A percentile compares a stretch with the other conserved stretches of the same genome.
Conservation (phyloP, 2,797 vertebrate genomes). For the Lagodon rhomboides region DNA sequence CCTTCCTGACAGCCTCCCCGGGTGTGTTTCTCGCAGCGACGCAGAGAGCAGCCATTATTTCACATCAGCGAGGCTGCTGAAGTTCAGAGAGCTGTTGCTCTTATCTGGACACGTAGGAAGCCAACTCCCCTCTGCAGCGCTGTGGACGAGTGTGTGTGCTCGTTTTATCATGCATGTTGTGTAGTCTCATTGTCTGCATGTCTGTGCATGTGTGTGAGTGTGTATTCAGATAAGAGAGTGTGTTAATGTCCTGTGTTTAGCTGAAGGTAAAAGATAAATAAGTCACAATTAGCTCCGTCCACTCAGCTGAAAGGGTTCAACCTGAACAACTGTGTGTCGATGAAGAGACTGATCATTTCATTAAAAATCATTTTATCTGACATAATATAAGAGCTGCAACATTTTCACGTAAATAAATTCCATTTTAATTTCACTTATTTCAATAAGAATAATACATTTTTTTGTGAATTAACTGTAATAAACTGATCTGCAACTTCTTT, state of each 20-base stretch:
- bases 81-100: conserved; percentile 52
- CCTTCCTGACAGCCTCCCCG: conserved; percentile 40
- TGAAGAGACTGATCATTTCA: neutral
- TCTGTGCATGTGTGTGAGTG: neutral
- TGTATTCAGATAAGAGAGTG: neutral
- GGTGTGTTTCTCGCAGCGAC: conserved; percentile 51
- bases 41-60: conserved; percentile 67
- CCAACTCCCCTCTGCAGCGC: neutral
- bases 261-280: neutral
- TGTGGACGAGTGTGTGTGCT: neutral
- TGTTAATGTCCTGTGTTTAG: neutral
- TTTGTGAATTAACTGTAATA: neutral
- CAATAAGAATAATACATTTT: neutral
- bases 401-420: neutral
- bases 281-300: neutral
- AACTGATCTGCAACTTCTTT: neutral
- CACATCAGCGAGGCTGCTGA: conserved; percentile 52
- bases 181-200: neutral
- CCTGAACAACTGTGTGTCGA: neutral
- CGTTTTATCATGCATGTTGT: conserved; percentile 22
- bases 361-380: too few species aligned
- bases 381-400: neutral
- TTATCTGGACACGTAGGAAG: conserved; percentile 47
- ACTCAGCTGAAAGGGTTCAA: neutral
- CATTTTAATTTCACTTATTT: neutral